Percentiles rank a stretch among this genome's conserved stretches.
Evolutionary conservation across 2,797 vertebrate genomes (phyloP).

Genomic region (Harpagifer antarcticus): DNA sequence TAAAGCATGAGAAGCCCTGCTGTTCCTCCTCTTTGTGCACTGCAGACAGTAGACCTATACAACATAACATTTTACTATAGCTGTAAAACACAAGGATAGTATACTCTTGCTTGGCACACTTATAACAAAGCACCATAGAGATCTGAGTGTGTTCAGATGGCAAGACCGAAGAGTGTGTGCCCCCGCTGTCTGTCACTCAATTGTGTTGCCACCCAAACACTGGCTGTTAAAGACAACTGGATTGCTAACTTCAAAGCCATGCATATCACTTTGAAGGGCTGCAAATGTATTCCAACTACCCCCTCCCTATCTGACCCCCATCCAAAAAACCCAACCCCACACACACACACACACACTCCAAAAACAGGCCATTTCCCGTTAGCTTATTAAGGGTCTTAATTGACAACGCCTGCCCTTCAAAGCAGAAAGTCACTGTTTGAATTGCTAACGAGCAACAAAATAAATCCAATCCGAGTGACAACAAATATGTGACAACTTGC

Average conservation of each 20-base stretch:
- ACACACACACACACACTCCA: conserved; percentile 16
- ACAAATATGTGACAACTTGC: conserved; percentile 34
- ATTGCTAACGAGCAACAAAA: conserved; percentile 72
- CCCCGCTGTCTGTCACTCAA: conserved; percentile 54
- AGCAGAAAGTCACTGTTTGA: conserved; percentile 68
- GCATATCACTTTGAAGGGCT: conserved; percentile 83
- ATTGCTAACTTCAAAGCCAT: conserved; percentile 86
- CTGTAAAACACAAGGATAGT: conserved; percentile 20
- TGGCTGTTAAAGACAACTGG: conserved; percentile 79
- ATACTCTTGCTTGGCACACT: conserved; percentile 7
- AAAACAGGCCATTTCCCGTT: conserved; percentile 76
- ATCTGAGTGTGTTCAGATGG: conserved; percentile 15
- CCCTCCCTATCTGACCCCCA: conserved; percentile 65
- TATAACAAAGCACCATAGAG: conserved; percentile 11
- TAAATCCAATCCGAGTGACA: conserved; percentile 54
- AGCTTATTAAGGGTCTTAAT: conserved; percentile 75
- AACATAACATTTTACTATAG: conserved; percentile 46
- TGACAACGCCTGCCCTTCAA: conserved; percentile 79
- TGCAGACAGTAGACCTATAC: conserved; percentile 36
- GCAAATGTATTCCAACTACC: conserved; percentile 71
- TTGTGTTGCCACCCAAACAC: conserved; percentile 65
- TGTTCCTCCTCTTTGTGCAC: conserved; percentile 31
- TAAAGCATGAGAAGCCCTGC: conserved; percentile 28
- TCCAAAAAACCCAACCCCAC: conserved; percentile 50
- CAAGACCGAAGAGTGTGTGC: conserved; percentile 11